A percentile compares a stretch with the other conserved stretches of the same genome.
These are phyloP conservation scores for Netelia melanura DNA, from an alignment of 2,888 invertebrate species.

Conservation along the genomic window DNA sequence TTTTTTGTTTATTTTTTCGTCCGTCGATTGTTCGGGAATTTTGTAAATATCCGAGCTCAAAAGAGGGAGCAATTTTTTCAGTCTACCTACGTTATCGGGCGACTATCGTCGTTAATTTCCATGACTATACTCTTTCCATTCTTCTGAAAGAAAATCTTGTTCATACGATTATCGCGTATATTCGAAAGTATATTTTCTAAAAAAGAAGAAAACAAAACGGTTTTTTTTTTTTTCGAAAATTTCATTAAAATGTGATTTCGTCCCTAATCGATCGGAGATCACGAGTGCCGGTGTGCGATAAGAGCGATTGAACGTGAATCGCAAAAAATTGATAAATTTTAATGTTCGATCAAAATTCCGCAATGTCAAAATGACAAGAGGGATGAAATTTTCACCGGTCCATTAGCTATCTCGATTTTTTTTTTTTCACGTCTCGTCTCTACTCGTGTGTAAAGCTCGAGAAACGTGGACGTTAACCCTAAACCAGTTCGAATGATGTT, in stretches of 20 bases:
- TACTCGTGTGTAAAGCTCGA: slow-evolving; percentile 13
- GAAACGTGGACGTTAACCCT: slow-evolving; percentile 22
- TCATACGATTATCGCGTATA: background rate
- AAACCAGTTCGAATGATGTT: slow-evolving; percentile 57
- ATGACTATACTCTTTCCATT: slow-evolving; percentile 11
- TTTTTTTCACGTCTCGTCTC: slow-evolving; percentile 14
- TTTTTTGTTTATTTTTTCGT: no score
- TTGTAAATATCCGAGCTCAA: background rate
- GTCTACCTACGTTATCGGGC: background rate
- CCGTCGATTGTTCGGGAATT: background rate
- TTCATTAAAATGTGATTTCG: background rate
- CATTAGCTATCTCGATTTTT: background rate
- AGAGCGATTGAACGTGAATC: no score
- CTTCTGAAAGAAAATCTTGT: slow-evolving; percentile 46
- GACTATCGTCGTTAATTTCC: background rate
- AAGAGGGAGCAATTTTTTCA: background rate
- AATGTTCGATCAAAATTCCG: slow-evolving; percentile 11
- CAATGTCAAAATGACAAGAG: background rate
- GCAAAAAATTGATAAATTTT: background rate
- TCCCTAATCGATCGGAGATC: slow-evolving; percentile 45
- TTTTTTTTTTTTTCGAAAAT: background rate
- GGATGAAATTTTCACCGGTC: background rate
- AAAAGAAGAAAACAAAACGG: background rate
- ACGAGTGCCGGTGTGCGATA: slow-evolving; percentile 43
- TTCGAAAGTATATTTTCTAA: no score